Percentiles rank a stretch among this genome's conserved stretches.
phyloP scores from a whole-genome alignment of 2,113 vertebrate genomes.

The Brachyistius frenatus region DNA sequence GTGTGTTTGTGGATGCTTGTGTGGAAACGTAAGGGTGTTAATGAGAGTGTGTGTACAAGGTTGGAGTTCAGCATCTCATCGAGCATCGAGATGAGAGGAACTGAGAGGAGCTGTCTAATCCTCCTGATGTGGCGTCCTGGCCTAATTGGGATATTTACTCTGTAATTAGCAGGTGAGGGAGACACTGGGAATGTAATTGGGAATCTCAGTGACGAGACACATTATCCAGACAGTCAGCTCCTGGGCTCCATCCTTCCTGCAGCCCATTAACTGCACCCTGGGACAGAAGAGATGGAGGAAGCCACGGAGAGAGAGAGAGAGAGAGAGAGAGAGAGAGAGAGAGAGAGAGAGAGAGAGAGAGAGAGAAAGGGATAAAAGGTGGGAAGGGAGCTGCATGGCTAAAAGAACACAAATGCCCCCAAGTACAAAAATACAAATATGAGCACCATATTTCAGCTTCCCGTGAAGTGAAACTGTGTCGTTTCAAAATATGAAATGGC shows the following conservation, averaged over 20 bases:
- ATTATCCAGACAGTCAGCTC: conserved; percentile 81
- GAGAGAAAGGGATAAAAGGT: background rate
- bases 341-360: background rate
- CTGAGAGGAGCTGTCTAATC: conserved; percentile 80
- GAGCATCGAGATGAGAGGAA: conserved; percentile 68
- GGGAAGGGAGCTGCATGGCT: background rate
- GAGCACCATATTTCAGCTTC: conserved; percentile 55
- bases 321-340: no score
- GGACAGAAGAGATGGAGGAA: conserved; percentile 62
- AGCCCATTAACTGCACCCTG: conserved; percentile 78
- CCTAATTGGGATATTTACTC: conserved; percentile 92
- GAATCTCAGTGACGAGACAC: conserved; percentile 84
- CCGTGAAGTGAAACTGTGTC: conserved; percentile 53
- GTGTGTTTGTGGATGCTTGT: conserved; percentile 28
- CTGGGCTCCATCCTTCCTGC: conserved; percentile 76
- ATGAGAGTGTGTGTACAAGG: conserved; percentile 68
- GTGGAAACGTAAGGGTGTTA: conserved; percentile 55
- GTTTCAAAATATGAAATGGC: conserved; percentile 52
- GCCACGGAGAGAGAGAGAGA: conserved; percentile 5
- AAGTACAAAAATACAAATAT: conserved; percentile 45
- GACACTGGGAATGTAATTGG: conserved; percentile 84
- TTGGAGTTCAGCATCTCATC: conserved; percentile 75
- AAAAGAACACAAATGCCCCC: conserved; percentile 32
- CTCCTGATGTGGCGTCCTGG: conserved; percentile 82
- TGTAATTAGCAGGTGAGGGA: conserved; percentile 90